Evolutionary conservation across 2,888 invertebrate genomes (phyloP), one percentile per base, ranked within the genome.

Genomic region (Patella caerulea): DNA sequence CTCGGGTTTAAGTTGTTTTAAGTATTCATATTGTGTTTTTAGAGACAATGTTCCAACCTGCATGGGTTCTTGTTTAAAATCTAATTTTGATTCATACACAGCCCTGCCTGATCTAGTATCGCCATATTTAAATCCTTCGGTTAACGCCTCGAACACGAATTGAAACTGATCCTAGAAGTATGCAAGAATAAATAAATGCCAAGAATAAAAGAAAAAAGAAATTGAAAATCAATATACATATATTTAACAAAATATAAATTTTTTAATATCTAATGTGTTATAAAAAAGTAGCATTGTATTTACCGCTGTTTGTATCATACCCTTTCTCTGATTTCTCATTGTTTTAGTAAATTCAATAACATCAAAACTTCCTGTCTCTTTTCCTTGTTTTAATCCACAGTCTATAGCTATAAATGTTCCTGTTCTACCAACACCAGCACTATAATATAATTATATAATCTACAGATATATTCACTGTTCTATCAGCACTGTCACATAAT

Each of bases 401-500:
- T 65, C 65, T 19, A 65, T 14, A 12, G 65, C 24, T 65, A 65
- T 65, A 24, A 24, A 65, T 9, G 65, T 65, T 24, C 65, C 65
- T 24, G 65, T 65, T 65, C 65, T 65, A 24, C 65, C 65, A 9
- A 65, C 65, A 24, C 65, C 65, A 65, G 65, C 65, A 65, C 65
- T 65, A 9, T 24, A 65, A 65, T 29, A 29, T 29, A 29, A 29
- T 29, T 3, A 29, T 29, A 29, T 29, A 29, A 29, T 2, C 2
- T 29, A 29, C 29, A 2, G 29, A n/a, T n/a, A n/a, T n/a, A n/a
- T n/a, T n/a, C n/a, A n/a, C n/a, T n/a, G n/a, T n/a, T n/a, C n/a
- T n/a, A n/a, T n/a, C 29, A 29, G 29, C 29, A 29, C 29, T 29
- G 2, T 29, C 0, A 24, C 1, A 29, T 29, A 29, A 29, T n/a